Base-by-base conservation (phyloP, 2,113 vertebrate genomes). In the Nothocercus nigrocapillus region DNA sequence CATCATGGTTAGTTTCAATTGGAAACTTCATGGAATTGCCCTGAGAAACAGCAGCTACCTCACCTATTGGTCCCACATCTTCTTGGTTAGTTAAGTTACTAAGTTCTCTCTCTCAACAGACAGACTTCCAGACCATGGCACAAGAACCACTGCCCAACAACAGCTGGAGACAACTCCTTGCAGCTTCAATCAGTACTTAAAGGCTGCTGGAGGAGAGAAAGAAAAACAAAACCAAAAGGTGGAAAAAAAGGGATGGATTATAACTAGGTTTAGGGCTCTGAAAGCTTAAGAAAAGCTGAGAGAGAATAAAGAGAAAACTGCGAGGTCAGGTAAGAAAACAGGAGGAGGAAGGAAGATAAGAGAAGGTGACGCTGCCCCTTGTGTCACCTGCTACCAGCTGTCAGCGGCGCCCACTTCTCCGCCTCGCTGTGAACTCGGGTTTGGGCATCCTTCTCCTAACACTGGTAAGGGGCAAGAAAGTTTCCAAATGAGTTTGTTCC, bases 101-200 rank as follows among this genome's bases (percentile, higher is more conserved):
- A 67, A 21, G 22, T 63, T 83, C 74, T 74, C 91, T 54, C 44
- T 89, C 75, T 68, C 13, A 8, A 34, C 64, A 44, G 42, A 38
- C 45, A 38, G 19, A 59, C n/a, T 54, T 72, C 54, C 38, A 28
- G 82, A 68, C 68, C 62, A 15, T 66, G 59, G 56, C 81, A 75
- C 0, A 2, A 75, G 69, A 88, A 78, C 45, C 42, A 24, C 59
- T 86, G 80, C 76, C 68, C 70, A 78, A 81, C 0, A 0, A 56
- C 83, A 94, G 73, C 56, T 88, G 92, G 58, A 82, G 13, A 32
- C 61, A 40, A 40, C 24, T 91, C n/a, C 58, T 88, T 64, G 34
- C 27, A 7, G 3, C 62, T 68, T 66, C 20, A 0, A 0, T 17
- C 49, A 40, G 51, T 17, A 16, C 64, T n/a, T 13, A n/a, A 42